phyloP scores from a whole-genome alignment of 2,888 invertebrate genomes.

The Drosophila trichaetosa region DNA sequence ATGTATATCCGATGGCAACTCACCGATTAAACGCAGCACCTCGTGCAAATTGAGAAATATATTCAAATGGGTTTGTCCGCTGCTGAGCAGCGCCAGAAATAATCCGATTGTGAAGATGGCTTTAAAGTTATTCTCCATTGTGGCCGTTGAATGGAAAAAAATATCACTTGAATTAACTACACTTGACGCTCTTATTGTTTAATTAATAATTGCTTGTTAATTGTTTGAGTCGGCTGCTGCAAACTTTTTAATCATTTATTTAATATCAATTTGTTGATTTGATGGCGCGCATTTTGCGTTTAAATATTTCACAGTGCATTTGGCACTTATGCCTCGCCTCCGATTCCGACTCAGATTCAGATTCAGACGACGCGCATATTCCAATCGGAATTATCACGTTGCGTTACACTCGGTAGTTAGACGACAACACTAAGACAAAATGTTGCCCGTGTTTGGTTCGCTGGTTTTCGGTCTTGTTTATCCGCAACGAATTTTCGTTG shows the following conservation, averaged over 20 bases:
- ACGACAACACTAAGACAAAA: conserved; percentile 33
- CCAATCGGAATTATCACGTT: conserved; percentile 53
- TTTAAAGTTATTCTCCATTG: conserved; percentile 68
- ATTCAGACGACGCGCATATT: conserved; percentile 50
- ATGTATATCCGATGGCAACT: conserved; percentile 50
- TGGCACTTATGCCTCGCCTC: conserved; percentile 40
- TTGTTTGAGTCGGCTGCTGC: conserved; percentile 27
- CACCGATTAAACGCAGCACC: conserved; percentile 83
- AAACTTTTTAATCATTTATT: conserved; percentile 12
- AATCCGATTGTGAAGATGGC: conserved; percentile 80
- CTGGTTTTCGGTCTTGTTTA: conserved; percentile 27
- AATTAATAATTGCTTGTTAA: conserved; percentile 28
- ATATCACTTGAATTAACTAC: conserved; percentile 17
- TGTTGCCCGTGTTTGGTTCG: conserved; percentile 16
- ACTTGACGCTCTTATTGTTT: conserved; percentile 31
- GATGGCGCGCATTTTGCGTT: conserved; percentile 56
- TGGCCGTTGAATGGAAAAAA: conserved; percentile 8
- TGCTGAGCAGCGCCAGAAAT: conserved; percentile 76
- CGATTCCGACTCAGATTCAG: conserved; percentile 35
- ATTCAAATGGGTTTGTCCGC: conserved; percentile 81
- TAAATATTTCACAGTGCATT: conserved; percentile 44
- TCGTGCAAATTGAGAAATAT: conserved; percentile 83
- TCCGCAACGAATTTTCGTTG: conserved; percentile 70
- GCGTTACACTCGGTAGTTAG: conserved; percentile 31
- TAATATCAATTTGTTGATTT: conserved; percentile 20